Evolutionary conservation across 2,888 invertebrate genomes (phyloP).

Genomic region (Myopa testacea): DNA sequence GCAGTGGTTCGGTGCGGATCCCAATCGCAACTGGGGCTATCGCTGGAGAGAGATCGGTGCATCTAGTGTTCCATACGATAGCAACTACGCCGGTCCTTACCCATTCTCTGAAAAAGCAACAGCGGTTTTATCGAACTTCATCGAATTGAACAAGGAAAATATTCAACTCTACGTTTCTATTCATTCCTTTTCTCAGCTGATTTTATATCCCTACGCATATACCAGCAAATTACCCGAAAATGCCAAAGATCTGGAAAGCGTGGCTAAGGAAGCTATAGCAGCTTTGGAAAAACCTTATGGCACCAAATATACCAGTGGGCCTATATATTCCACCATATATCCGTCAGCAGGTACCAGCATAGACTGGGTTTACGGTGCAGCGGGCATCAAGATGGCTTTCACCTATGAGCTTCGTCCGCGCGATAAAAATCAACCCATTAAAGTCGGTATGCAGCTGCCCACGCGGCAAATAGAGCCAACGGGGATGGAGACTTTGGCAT

Average conservation of each 20-base stretch:
- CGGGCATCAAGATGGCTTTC: slow-evolving; percentile 55
- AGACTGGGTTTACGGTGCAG: slow-evolving; percentile 83
- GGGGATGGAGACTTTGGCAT: slow-evolving; percentile 75
- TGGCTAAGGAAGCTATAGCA: slow-evolving; percentile 58
- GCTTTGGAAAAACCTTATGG: slow-evolving; percentile 71
- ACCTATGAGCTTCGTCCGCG: slow-evolving; percentile 72
- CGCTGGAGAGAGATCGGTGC: slow-evolving; percentile 73
- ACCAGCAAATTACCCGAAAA: slow-evolving; percentile 71
- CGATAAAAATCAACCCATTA: slow-evolving; percentile 67
- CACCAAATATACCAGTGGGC: slow-evolving; percentile 74
- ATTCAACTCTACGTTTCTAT: slow-evolving; percentile 77
- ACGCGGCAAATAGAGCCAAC: slow-evolving; percentile 75
- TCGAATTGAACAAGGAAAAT: slow-evolving; percentile 69
- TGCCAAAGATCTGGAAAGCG: slow-evolving; percentile 69
- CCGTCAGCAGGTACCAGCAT: slow-evolving; percentile 75
- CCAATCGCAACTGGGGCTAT: slow-evolving; percentile 76
- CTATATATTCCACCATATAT: slow-evolving; percentile 71
- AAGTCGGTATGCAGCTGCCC: slow-evolving; percentile 77
- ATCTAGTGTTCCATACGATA: slow-evolving; percentile 66
- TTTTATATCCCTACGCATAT: slow-evolving; percentile 80
- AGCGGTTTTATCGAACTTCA: slow-evolving; percentile 71
- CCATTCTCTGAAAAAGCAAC: slow-evolving; percentile 74
- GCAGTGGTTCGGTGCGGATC: slow-evolving; percentile 72
- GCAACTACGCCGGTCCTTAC: slow-evolving; percentile 70
- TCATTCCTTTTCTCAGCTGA: slow-evolving; percentile 81